Percentiles rank a stretch among this genome's conserved stretches.
Evolutionary conservation across 1,140 invertebrate species (phyloP).

Genomic region (Agrypnia vestita): DNA sequence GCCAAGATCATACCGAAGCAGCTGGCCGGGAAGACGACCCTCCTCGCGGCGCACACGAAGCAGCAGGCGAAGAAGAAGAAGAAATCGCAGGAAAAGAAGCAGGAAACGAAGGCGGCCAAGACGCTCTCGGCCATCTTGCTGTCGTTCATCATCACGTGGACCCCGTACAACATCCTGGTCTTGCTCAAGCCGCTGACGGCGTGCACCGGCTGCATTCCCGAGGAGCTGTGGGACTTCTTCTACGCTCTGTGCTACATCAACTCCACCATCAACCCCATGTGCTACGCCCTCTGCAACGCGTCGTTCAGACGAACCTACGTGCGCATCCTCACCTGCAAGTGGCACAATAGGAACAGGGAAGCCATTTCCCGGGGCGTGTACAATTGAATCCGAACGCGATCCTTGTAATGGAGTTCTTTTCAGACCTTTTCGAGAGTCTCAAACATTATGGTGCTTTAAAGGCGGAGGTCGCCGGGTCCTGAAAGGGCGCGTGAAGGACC

Average conservation of each 20-base stretch:
- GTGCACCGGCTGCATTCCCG: slow-evolving; percentile 88
- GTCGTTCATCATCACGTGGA: slow-evolving; percentile 99
- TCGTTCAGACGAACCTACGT: slow-evolving; percentile 97
- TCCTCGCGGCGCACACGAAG: slow-evolving; percentile 74
- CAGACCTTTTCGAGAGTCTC: slow-evolving; percentile 21
- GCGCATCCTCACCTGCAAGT: slow-evolving; percentile 96
- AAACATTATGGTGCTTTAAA: slow-evolving; percentile 18
- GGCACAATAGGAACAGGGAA: slow-evolving; percentile 88
- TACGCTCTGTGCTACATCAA: slow-evolving; percentile 99
- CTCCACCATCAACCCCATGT: slow-evolving; percentile 97
- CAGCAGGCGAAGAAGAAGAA: slow-evolving; percentile 86
- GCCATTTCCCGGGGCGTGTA: slow-evolving; percentile 86
- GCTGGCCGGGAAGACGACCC: slow-evolving; percentile 76
- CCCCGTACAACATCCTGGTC: slow-evolving; percentile 97
- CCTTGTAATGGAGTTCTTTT: not conserved
- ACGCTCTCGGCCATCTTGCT: slow-evolving; percentile 97
- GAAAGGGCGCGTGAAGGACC: not conserved
- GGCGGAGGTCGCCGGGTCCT: not conserved
- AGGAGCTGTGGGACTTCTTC: slow-evolving; percentile 94
- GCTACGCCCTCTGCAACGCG: slow-evolving; percentile 98
- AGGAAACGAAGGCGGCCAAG: slow-evolving; percentile 98
- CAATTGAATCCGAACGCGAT: slow-evolving; percentile 70
- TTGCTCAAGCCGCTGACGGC: slow-evolving; percentile 89
- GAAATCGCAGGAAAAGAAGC: slow-evolving; percentile 95
- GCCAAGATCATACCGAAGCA: slow-evolving; percentile 90